These are phyloP conservation scores for Cetonia aurata DNA, from an alignment of 2,888 invertebrate genomes.

Conservation along the genomic window DNA sequence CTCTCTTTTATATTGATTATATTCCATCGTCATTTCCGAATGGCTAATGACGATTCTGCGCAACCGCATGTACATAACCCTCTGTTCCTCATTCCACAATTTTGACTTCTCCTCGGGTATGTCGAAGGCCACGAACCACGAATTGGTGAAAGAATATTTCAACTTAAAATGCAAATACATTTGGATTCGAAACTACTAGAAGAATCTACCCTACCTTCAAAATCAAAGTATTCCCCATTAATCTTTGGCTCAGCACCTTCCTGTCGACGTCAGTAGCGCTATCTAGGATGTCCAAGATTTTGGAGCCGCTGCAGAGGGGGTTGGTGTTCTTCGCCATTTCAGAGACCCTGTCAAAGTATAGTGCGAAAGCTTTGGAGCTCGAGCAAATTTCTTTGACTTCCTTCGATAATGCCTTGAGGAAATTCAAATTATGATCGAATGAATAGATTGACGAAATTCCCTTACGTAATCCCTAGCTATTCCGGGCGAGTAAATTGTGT, in stretches of 20 bases:
- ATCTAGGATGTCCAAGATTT: conserved; percentile 49
- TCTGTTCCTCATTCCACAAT: conserved; percentile 57
- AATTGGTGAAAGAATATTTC: conserved; percentile 55
- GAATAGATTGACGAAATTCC: too few relatives aligned
- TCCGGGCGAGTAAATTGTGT: conserved; percentile 56
- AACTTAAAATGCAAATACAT: conserved; percentile 33
- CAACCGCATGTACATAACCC: conserved; percentile 62
- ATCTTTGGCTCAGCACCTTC: conserved; percentile 36
- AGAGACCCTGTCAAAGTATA: conserved; percentile 58
- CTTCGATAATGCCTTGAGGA: conserved; percentile 56
- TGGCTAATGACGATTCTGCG: conserved; percentile 60
- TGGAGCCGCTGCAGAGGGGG: conserved; percentile 45
- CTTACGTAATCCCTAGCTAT: conserved; percentile 59
- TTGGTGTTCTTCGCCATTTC: conserved; percentile 46
- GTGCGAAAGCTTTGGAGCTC: conserved; percentile 59
- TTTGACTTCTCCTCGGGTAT: conserved; percentile 54
- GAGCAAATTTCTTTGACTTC: conserved; percentile 58
- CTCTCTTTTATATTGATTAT: conserved; percentile 60
- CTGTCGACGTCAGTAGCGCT: conserved; percentile 46
- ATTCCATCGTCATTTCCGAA: conserved; percentile 61
- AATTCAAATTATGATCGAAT: too few relatives aligned
- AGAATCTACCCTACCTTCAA: conserved; percentile 13
- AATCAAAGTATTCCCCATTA: conserved; percentile 32
- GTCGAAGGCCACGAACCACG: conserved; percentile 60
- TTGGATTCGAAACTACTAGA: not conserved